Percentiles rank a stretch among this genome's conserved stretches.
Conservation (phyloP, 2,888 invertebrate species). For the Macropis europaea region DNA sequence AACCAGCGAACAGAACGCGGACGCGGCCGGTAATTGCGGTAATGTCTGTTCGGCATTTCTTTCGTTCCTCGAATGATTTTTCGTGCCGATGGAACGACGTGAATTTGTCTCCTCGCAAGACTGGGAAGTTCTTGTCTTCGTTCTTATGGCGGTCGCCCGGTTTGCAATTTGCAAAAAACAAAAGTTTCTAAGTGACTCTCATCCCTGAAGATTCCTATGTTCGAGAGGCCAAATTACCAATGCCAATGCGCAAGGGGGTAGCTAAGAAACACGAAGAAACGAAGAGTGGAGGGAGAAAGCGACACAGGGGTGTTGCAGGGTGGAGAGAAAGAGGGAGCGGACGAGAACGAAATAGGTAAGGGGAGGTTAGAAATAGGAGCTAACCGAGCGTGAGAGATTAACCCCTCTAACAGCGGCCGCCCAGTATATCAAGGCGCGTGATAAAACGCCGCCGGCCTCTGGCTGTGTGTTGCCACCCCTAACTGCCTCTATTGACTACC, state of each 20-base stretch:
- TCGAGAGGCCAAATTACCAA: too few species aligned
- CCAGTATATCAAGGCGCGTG: slow-evolving; percentile 79
- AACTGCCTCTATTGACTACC: slow-evolving; percentile 79
- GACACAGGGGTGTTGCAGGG: slow-evolving; percentile 6
- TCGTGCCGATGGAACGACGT: too few species aligned
- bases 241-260: slow-evolving; percentile 1
- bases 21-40: slow-evolving; percentile 30
- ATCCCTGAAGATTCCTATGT: too few species aligned
- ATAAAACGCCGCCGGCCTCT: slow-evolving; percentile 77
- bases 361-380: slow-evolving; percentile 78
- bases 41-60: neutral
- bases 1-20: neutral
- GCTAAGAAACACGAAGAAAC: slow-evolving; percentile 22
- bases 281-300: slow-evolving; percentile 58
- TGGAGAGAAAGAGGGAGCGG: slow-evolving; percentile 31
- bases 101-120: too few species aligned
- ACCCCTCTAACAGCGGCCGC: slow-evolving; percentile 78
- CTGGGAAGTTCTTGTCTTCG: too few species aligned
- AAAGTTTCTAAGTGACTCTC: too few species aligned
- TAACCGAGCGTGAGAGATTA: slow-evolving; percentile 80
- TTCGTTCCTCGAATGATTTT: neutral
- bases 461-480: slow-evolving; percentile 77
- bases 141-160: too few species aligned
- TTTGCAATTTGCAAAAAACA: too few species aligned
- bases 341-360: slow-evolving; percentile 56